phyloP scores from a whole-genome alignment of 2,888 invertebrate species.

The Gibbula magus region DNA sequence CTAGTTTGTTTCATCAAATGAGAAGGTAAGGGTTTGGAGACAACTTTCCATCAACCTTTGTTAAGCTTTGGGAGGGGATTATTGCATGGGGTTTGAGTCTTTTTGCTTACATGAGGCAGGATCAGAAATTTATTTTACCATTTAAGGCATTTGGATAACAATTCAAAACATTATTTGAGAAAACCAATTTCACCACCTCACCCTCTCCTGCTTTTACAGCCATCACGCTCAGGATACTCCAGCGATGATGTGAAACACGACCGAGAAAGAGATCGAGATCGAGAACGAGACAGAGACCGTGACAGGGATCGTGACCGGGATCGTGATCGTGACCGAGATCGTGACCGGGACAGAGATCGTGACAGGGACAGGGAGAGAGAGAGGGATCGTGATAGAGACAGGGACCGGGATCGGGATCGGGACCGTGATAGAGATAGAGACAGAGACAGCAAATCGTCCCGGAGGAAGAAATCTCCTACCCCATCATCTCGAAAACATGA shows the following conservation, averaged over 20 bases:
- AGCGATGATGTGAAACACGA: not conserved
- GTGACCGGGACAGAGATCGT: not conserved
- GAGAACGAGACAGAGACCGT: not conserved
- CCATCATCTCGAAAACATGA: constrained; percentile 7
- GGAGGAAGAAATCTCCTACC: constrained; percentile 4
- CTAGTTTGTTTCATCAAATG: no score
- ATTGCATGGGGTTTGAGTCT: no score
- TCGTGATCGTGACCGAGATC: constrained; percentile 5
- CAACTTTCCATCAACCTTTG: no score
- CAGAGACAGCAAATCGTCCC: constrained; percentile 1
- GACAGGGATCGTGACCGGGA: constrained; percentile 8
- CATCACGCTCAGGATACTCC: not conserved
- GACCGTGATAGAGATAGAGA: not conserved
- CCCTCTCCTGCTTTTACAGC: no score
- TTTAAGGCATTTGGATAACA: no score
- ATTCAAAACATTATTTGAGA: no score
- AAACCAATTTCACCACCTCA: no score
- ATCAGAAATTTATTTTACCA: no score
- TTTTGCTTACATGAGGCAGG: no score
- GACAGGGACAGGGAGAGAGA: not conserved
- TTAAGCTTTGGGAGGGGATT: no score
- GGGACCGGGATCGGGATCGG: not conserved
- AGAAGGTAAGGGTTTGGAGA: no score
- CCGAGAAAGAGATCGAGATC: constrained; percentile 10
- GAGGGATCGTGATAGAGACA: not conserved